Conservation (phyloP, 2,797 vertebrate genomes). For the Esox masquinongy region DNA sequence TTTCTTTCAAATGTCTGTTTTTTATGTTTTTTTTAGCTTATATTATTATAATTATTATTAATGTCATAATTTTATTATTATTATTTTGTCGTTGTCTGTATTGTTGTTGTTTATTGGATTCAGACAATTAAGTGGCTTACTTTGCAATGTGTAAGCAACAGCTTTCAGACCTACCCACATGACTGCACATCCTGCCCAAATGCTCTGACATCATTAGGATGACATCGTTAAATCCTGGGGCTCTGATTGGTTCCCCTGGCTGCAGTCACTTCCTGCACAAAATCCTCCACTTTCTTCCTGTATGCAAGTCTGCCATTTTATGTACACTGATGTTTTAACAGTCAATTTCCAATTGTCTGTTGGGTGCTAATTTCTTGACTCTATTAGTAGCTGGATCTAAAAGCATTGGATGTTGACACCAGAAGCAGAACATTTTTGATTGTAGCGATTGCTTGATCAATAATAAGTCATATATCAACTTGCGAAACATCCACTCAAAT, state of each 20-base stretch:
- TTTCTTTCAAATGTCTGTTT: slow-evolving; percentile 67
- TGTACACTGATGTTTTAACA: slow-evolving; percentile 12
- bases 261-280: slow-evolving; percentile 61
- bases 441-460: slow-evolving; percentile 45
- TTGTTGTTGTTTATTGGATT: slow-evolving; percentile 73
- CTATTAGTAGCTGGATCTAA: slow-evolving; percentile 26
- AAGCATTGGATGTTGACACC: slow-evolving; percentile 42
- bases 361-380: slow-evolving; percentile 41
- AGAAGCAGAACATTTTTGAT: slow-evolving; percentile 42
- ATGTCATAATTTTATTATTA: slow-evolving; percentile 75
- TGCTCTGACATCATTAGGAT: slow-evolving; percentile 64
- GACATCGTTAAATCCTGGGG: slow-evolving; percentile 53
- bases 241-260: slow-evolving; percentile 52
- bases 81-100: slow-evolving; percentile 60
- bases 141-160: slow-evolving; percentile 72
- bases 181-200: slow-evolving; percentile 74
- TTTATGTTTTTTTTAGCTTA: slow-evolving; percentile 67
- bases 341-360: slow-evolving; percentile 21
- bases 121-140: slow-evolving; percentile 72
- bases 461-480: slow-evolving; percentile 53
- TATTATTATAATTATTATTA: slow-evolving; percentile 80
- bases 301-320: neutral
- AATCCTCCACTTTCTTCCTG: neutral
- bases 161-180: slow-evolving; percentile 68
- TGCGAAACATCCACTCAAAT: slow-evolving; percentile 14